These are phyloP conservation scores for Drosophila mettleri DNA, from an alignment of 2,888 invertebrate species.

Conservation along the genomic window DNA sequence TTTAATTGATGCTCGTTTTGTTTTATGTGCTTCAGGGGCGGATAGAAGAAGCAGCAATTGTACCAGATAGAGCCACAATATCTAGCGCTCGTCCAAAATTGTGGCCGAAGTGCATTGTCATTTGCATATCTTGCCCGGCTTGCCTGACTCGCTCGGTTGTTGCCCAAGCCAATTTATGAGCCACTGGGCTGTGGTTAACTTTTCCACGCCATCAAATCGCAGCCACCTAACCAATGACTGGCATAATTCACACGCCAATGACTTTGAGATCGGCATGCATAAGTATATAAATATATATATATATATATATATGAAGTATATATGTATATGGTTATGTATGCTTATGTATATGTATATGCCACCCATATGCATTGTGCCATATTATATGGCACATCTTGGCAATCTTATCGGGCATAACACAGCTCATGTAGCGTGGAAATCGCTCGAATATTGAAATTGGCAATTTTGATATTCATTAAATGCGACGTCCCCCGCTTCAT, in stretches of 20 bases:
- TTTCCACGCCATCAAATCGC: constrained; percentile 75
- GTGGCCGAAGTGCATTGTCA: constrained; percentile 60
- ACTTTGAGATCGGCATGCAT: constrained; percentile 64
- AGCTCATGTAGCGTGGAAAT: constrained; percentile 76
- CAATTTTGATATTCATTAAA: constrained; percentile 80
- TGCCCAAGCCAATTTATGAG: constrained; percentile 52
- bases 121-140: constrained; percentile 64
- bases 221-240: constrained; percentile 67
- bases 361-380: constrained; percentile 34
- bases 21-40: constrained; percentile 44
- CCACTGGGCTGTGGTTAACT: constrained; percentile 68
- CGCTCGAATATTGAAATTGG: constrained; percentile 77
- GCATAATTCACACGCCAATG: constrained; percentile 78
- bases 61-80: constrained; percentile 11
- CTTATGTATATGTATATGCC: background rate
- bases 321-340: background rate
- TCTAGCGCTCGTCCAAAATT: constrained; percentile 9
- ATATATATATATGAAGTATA: background rate
- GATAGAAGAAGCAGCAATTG: too few species aligned
- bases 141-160: constrained; percentile 32
- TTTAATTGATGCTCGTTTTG: constrained; percentile 68
- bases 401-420: constrained; percentile 73
- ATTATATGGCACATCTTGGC: constrained; percentile 63
- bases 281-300: constrained; percentile 8
- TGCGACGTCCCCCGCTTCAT: constrained; percentile 30